Evolutionary conservation across 2,888 invertebrate genomes (phyloP), one percentile per base, ranked within the genome.

Genomic region (Leptothorax acervorum): DNA sequence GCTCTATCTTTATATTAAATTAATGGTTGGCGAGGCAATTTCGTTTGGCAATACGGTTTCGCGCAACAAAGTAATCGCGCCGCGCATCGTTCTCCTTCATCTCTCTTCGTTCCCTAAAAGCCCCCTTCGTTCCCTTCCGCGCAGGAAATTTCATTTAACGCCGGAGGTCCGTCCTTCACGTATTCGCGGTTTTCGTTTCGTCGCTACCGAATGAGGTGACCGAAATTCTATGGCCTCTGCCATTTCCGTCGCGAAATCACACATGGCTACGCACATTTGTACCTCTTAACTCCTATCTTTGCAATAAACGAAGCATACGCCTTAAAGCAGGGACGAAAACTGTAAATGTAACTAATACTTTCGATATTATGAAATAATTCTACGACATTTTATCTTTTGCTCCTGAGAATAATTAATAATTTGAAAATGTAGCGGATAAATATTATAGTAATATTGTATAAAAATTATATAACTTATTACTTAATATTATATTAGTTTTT

Each of bases 1-100:
- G 28, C 35, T 65, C 11, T 74, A 71, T 73, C 73, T 62, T 73
- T 85, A 79, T 83, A 84, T 88, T 85, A 85, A 88, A 87, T 89
- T 87, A 89, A 90, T 88, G 66, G 79, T 79, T 62, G 74, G 62
- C 76, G 42, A 78, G 60, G 70, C 84, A 84, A 87, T 86, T 86
- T 85, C 70, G 70, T 76, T 68, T 62, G 53, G 15, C 74, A 79
- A 53, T 76, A 85, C 60, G 35, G 60, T 82, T 73, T 51, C 74
- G 68, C 65, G 55, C 82, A 66, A 82, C 83, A 73, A 86, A 87
- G 76, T 86, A 85, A 86, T 89, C 79, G 71, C 18, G 45, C 23
- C 18, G 15, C 73, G 28, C 39, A 60, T 48, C 18, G 23, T 15
- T 15, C 48, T 6, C 9, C n/a, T 71, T 53, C 23, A 45, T 45